Percentiles rank a stretch among this genome's conserved stretches.
These are phyloP conservation scores for Aurelia coerulea DNA, from an alignment of 30 jellyfish, hydroid and myxozoan species.

Conservation along the genomic window DNA sequence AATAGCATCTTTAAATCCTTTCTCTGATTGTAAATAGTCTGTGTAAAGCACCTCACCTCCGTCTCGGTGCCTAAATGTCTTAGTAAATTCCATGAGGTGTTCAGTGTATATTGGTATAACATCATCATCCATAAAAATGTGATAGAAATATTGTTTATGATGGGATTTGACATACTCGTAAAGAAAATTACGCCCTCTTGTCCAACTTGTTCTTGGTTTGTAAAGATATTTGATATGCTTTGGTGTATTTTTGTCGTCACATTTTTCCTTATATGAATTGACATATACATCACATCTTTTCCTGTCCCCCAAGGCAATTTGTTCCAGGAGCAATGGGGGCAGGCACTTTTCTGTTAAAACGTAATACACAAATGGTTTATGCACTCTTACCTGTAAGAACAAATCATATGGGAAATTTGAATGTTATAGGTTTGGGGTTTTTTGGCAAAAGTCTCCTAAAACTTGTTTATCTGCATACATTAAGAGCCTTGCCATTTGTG, in stretches of 20 bases:
- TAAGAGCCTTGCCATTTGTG: too few species aligned
- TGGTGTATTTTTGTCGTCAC: slow-evolving; percentile 33
- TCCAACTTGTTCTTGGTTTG: slow-evolving; percentile 61
- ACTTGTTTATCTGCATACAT: too few species aligned
- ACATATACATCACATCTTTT: slow-evolving; percentile 65
- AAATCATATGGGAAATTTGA: too few species aligned
- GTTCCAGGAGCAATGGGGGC: slow-evolving; percentile 27
- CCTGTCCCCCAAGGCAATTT: slow-evolving; percentile 51
- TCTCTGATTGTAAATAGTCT: slow-evolving; percentile 16
- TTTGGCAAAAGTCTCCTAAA: too few species aligned
- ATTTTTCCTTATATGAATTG: slow-evolving; percentile 38
- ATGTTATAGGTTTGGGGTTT: too few species aligned
- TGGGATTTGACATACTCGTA: slow-evolving; percentile 13
- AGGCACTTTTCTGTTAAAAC: slow-evolving; percentile 69
- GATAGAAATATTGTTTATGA: slow-evolving; percentile 42
- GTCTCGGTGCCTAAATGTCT: slow-evolving; percentile 8
- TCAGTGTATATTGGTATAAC: slow-evolving; percentile 49
- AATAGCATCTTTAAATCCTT: slow-evolving; percentile 56
- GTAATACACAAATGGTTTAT: slow-evolving; percentile 74
- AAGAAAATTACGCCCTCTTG: slow-evolving; percentile 60
- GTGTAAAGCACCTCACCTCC: slow-evolving; percentile 26
- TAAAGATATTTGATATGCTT: slow-evolving; percentile 49
- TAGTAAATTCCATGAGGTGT: slow-evolving; percentile 20
- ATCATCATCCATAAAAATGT: slow-evolving; percentile 76
- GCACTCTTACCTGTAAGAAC: slow-evolving; percentile 15